Percentiles rank a stretch among this genome's conserved stretches.
phyloP scores from a whole-genome alignment of 2,113 vertebrate genomes.

The Laterallus jamaicensis region DNA sequence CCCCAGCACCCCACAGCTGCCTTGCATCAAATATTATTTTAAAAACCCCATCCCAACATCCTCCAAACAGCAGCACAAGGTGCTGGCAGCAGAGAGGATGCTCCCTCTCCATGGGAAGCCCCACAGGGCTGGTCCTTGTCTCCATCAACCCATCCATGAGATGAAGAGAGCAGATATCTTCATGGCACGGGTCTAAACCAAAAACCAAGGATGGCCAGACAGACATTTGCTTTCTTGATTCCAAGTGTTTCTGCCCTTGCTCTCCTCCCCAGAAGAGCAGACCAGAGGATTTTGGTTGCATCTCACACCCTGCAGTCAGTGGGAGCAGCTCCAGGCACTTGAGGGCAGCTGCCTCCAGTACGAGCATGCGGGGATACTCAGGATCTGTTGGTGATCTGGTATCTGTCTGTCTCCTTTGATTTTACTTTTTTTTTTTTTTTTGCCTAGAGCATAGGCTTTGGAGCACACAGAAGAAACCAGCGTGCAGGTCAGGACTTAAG shows the following conservation, averaged over 20 bases:
- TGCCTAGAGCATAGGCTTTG: constrained; percentile 15
- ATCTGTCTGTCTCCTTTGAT: background rate
- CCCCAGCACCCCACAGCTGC: background rate
- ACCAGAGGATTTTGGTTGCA: background rate
- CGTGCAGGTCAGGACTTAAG: constrained; percentile 73
- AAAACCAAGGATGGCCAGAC: background rate
- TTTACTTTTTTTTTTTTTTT: background rate
- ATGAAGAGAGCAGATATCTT: background rate
- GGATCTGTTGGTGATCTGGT: background rate
- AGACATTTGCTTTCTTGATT: background rate
- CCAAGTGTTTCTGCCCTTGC: background rate
- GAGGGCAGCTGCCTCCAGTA: background rate
- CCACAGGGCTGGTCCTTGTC: background rate
- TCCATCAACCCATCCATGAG: background rate
- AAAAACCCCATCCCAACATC: background rate
- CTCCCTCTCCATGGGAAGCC: accelerated
- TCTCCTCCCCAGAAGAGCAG: background rate
- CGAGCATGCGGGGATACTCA: background rate
- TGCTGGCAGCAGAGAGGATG: background rate
- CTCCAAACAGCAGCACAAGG: background rate
- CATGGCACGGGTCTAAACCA: background rate
- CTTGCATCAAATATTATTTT: background rate
- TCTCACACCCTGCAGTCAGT: background rate
- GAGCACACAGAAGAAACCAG: constrained; percentile 57
- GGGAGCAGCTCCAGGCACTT: background rate